phyloP scores from a whole-genome alignment of 2,113 vertebrate genomes.

The Piprites chloris region DNA sequence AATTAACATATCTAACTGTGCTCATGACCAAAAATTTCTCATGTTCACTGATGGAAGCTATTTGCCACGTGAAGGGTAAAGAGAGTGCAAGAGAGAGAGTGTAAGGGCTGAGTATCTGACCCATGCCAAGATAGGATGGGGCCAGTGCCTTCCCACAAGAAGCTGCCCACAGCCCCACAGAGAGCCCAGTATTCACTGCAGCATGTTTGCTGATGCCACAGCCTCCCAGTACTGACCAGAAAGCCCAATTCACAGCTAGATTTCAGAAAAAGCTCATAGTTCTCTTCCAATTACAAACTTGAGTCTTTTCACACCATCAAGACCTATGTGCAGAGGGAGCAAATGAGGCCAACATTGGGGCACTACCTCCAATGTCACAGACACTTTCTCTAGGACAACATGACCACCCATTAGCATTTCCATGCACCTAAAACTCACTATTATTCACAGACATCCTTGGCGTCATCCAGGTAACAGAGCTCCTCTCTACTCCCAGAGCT shows the following conservation, averaged over 20 bases:
- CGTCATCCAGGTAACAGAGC: background rate
- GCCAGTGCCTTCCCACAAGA: fast-evolving
- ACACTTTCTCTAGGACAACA: background rate
- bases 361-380: background rate
- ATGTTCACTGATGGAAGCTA: background rate
- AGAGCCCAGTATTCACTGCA: background rate
- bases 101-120: background rate
- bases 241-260: fast-evolving
- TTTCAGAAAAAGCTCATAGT: background rate
- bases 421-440: background rate
- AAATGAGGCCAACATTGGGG: fast-evolving
- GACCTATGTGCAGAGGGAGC: fast-evolving
- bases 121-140: background rate
- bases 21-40: background rate
- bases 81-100: background rate
- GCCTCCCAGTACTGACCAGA: background rate
- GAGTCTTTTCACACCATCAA: background rate
- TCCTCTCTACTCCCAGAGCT: background rate
- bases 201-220: fast-evolving
- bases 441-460: background rate
- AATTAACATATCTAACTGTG: background rate
- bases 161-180: background rate
- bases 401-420: background rate
- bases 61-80: background rate
- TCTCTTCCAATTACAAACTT: background rate